Base-by-base conservation (phyloP, 2,797 vertebrate species). In the Carcharodon carcharias region DNA sequence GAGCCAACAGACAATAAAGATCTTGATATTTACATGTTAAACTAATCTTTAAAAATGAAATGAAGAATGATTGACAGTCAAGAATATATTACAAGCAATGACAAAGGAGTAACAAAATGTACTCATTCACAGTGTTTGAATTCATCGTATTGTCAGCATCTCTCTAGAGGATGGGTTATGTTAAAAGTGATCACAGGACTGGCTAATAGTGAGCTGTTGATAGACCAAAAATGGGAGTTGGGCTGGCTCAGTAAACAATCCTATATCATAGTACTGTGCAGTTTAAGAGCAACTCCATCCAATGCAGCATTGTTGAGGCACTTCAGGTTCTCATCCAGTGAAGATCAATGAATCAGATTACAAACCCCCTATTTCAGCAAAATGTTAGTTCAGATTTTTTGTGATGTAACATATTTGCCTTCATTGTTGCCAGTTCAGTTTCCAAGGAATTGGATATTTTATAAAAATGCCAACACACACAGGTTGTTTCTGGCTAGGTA, bases 101-200 rank as follows among this genome's bases (percentile, higher is more conserved):
- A 35, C 58, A 92, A 18, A 92, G 7, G 16, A 63, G 11, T 63
- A 63, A 35, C 89, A 92, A 61, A 63, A 92, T 63, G 14, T 88
- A 18, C 5, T n/a, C 89, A 35, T 92, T 63, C 61, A n/a, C 61
- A 92, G n/a, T 92, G 89, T 92, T 92, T 92, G n/a, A 92, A 63
- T 63, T 92, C 56, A 61, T 58, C 16, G 9, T 14, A 91, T 61
- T 91, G 40, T 91, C 54, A 56, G 31, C 28, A 56, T 91, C 58
- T 61, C 1, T 31, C 88, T 31, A 56, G 56, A 91, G 54, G 88
- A 91, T 91, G 31, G 89, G 56, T n/a, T n/a, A 31, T 63, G 56
- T 63, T 63, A 92, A 58, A 92, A n/a, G 35, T 31, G 21, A 35
- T 63, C 16, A 21, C 14, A 92, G 18, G 58, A 61, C 56, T 16